These are phyloP conservation scores for Mixornis gularis DNA, from an alignment of 2,113 vertebrate species.

Conservation along the genomic window DNA sequence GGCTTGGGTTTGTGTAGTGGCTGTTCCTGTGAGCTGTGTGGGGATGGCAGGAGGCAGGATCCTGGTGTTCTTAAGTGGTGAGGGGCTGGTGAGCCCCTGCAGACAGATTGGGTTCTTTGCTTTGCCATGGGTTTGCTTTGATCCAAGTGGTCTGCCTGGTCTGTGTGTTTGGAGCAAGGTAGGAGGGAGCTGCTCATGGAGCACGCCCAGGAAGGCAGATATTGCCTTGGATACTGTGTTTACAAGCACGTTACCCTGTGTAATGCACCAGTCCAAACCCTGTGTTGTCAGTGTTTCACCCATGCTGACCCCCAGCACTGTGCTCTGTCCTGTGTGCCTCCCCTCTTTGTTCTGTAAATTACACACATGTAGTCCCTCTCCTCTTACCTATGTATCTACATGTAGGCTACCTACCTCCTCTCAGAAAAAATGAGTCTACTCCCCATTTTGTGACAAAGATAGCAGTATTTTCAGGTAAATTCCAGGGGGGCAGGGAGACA, in stretches of 20 bases:
- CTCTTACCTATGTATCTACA: accelerated
- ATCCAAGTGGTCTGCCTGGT: not conserved
- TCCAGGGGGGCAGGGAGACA: not conserved
- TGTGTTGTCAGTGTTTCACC: not conserved
- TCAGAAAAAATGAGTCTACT: not conserved
- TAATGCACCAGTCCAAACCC: not conserved
- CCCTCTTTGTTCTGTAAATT: no score
- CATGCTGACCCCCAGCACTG: accelerated
- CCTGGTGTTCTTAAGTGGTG: accelerated
- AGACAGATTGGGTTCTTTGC: not conserved
- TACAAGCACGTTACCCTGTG: not conserved
- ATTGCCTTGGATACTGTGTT: not conserved
- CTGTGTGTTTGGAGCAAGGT: not conserved
- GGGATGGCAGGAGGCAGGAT: not conserved
- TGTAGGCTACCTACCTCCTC: accelerated
- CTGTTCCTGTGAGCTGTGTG: not conserved
- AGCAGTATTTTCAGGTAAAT: not conserved
- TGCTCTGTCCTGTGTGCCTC: not conserved
- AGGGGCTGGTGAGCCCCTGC: not conserved
- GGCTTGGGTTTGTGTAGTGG: not conserved
- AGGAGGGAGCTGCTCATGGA: not conserved
- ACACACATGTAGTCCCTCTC: accelerated
- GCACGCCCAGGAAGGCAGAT: accelerated
- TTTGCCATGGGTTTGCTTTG: not conserved
- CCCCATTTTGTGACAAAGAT: not conserved